A percentile compares a stretch with the other conserved stretches of the same genome.
These are phyloP conservation scores for Ellobius talpinus DNA, from an alignment of 2,113 vertebrate genomes.

Conservation along the genomic window DNA sequence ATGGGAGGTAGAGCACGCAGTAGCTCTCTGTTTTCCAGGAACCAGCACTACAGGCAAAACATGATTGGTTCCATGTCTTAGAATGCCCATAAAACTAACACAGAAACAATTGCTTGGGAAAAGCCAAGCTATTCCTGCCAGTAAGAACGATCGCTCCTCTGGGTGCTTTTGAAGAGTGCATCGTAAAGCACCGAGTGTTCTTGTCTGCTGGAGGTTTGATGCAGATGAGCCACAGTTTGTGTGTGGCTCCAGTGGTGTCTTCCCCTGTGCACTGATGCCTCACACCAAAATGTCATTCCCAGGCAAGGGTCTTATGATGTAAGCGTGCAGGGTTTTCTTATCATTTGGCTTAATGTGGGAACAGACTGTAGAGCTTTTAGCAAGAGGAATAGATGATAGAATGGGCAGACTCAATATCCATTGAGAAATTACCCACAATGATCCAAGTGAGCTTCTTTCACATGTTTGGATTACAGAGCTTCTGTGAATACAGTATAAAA, in stretches of 20 bases:
- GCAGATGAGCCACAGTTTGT: not conserved
- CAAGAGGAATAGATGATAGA: not conserved
- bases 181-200: not conserved
- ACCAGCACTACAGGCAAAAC: not conserved
- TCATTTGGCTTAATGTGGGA: not conserved
- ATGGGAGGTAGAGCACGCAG: not conserved
- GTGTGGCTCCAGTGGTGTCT: not conserved
- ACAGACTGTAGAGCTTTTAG: not conserved
- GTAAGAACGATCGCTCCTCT: constrained; percentile 34
- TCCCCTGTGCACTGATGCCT: not conserved
- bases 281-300: not conserved
- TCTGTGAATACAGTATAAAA: not conserved
- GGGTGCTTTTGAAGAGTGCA: constrained; percentile 4
- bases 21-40: not conserved
- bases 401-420: not conserved
- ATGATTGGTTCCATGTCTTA: not conserved
- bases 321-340: not conserved
- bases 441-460: not conserved
- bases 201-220: not conserved
- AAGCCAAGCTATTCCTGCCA: not conserved
- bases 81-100: not conserved
- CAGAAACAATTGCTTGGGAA: constrained; percentile 28
- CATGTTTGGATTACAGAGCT: not conserved
- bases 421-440: not conserved
- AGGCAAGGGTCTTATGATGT: not conserved